Base-by-base conservation (phyloP, 2,113 vertebrate genomes). In the Aspiorhynchus laticeps region DNA sequence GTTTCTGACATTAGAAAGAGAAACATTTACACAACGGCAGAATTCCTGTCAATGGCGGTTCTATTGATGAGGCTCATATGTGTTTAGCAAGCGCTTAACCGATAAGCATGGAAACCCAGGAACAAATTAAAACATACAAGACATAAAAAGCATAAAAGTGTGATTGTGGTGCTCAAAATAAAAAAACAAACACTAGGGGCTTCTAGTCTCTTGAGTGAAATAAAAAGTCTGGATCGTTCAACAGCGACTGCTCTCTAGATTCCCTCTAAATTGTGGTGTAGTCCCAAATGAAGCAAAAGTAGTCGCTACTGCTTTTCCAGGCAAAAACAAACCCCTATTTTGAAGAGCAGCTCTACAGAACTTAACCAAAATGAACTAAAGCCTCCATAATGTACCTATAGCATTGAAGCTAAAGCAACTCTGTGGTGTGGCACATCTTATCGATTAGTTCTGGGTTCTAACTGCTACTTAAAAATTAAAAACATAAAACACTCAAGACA, bases 401-500 rank as follows among this genome's bases (percentile, higher is more conserved):
- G 33, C 67, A 26, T 38, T 38, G 41, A 51, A 41, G 80, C 7
- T 81, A 75, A 88, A 83, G 84, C 74, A 33, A 65, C 38, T n/a
- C 21, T 81, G 51, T 33, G 33, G 11, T 24, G 73, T 65, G 79
- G 83, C 80, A 75, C 83, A n/a, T 61, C 76, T 84, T 38, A 85
- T 46, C 12, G 12, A 87, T 76, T 82, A 63, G 59, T 85, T 77
- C 78, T 83, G 78, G 63, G 38, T 65, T 48, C 83, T 85, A 85
- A 36, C 17, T 0, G 63, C 75, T 76, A 43, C 28, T 80, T 67
- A 46, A 83, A 73, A 88, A 80, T 33, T 82, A 48, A 73, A 80
- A 86, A 84, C 56, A 79, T 48, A 85, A 87, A 89, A 90, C 21
- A 63, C 65, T 75, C 8, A 33, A 56, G 46, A 80, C 41, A 86